phyloP scores from a whole-genome alignment of 2,797 vertebrate genomes.

The Spinus pinus region DNA sequence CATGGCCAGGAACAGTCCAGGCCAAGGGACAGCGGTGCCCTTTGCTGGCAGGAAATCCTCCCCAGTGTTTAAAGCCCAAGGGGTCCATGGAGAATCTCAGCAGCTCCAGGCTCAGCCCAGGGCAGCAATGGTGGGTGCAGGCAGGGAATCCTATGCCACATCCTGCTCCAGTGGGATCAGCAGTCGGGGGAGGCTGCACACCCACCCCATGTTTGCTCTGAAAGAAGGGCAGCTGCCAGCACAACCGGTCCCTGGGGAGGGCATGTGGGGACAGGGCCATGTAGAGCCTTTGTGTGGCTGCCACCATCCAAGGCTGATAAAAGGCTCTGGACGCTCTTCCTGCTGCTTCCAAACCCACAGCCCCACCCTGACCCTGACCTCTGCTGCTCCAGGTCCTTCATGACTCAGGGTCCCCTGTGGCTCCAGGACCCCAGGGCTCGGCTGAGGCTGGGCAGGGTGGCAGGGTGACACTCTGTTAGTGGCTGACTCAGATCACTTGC shows the following conservation, averaged over 20 bases:
- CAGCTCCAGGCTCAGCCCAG: not conserved
- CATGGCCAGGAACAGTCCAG: not conserved
- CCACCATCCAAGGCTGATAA: not conserved
- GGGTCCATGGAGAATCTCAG: not conserved
- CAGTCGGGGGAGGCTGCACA: not conserved
- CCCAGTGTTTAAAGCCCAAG: not conserved
- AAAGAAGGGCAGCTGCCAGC: not conserved
- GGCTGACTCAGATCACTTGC: not conserved
- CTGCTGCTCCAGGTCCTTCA: rapidly evolving
- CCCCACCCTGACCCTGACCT: not conserved
- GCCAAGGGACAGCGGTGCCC: conserved; percentile 17
- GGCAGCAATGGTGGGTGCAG: not conserved
- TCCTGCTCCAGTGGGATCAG: not conserved
- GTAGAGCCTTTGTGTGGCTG: not conserved
- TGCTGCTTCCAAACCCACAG: not conserved
- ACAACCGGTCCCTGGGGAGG: not conserved
- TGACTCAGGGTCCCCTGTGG: rapidly evolving
- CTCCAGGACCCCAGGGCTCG: rapidly evolving
- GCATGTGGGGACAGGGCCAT: rapidly evolving
- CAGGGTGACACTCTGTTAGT: not conserved
- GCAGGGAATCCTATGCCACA: not conserved
- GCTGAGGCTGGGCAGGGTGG: not conserved
- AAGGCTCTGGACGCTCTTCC: not conserved
- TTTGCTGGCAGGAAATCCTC: conserved; percentile 28
- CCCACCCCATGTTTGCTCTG: not conserved